Evolutionary conservation across 2,113 vertebrate genomes (phyloP).

Genomic region (Cynoglossus semilaevis): DNA sequence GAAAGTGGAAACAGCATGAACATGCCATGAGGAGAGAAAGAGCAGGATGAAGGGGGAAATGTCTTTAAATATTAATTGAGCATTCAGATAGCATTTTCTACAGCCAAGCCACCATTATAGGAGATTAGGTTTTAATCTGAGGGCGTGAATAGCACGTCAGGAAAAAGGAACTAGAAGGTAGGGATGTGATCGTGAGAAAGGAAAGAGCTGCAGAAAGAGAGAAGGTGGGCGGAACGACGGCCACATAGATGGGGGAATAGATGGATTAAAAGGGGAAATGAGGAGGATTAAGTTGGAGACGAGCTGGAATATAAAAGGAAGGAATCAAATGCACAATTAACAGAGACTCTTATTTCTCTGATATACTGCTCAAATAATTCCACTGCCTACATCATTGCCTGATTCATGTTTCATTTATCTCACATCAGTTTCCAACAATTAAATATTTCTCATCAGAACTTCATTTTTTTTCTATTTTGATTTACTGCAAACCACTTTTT

Average conservation of each 20-base stretch:
- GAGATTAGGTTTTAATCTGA: constrained; percentile 60
- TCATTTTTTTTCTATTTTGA: too few relatives aligned
- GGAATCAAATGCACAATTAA: constrained; percentile 27
- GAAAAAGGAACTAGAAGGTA: constrained; percentile 3
- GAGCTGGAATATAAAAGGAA: constrained; percentile 24
- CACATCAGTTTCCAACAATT: too few relatives aligned
- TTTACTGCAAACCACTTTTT: too few relatives aligned
- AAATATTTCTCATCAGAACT: too few relatives aligned
- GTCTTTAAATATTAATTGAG: constrained; percentile 65
- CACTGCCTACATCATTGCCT: too few relatives aligned
- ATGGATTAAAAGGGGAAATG: constrained; percentile 52
- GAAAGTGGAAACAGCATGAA: not conserved
- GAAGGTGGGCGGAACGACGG: constrained; percentile 27
- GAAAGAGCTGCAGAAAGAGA: constrained; percentile 25
- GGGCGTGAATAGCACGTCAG: constrained; percentile 23
- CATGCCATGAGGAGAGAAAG: not conserved
- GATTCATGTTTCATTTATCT: too few relatives aligned
- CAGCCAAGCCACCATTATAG: constrained; percentile 51
- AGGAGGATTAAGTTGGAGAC: constrained; percentile 36
- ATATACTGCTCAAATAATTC: constrained; percentile 15
- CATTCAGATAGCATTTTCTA: constrained; percentile 63
- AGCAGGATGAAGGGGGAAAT: constrained; percentile 21
- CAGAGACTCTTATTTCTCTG: constrained; percentile 33
- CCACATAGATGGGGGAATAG: constrained; percentile 33
- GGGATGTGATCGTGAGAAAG: constrained; percentile 25